These are phyloP conservation scores for Lasaia peninsularis DNA, from an alignment of 1,140 invertebrate genomes.

Conservation along the genomic window DNA sequence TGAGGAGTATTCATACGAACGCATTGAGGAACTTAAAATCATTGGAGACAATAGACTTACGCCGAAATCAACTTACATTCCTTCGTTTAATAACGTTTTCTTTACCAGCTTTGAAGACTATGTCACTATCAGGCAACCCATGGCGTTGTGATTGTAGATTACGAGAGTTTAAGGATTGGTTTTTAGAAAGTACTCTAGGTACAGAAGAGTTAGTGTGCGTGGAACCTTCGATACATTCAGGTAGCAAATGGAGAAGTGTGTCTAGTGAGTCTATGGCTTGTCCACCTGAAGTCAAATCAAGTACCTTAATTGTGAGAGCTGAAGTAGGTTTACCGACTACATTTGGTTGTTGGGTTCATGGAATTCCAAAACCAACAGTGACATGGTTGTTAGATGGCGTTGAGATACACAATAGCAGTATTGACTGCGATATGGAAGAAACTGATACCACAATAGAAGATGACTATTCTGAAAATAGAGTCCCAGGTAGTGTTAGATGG, in stretches of 20 bases:
- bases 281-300: conserved; percentile 63
- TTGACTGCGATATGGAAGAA: conserved; percentile 70
- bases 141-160: conserved; percentile 93
- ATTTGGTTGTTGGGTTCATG: conserved; percentile 87
- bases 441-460: conserved; percentile 56
- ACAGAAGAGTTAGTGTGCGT: conserved; percentile 65
- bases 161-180: conserved; percentile 88
- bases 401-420: conserved; percentile 59
- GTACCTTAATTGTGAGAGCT: conserved; percentile 64
- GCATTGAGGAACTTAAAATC: conserved; percentile 77
- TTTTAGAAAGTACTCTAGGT: conserved; percentile 80
- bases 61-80: conserved; percentile 71
- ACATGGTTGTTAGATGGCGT: conserved; percentile 89
- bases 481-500: conserved; percentile 66
- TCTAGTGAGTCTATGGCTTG: conserved; percentile 64
- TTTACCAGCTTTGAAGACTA: conserved; percentile 81
- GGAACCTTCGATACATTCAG: conserved; percentile 59
- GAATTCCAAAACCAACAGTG: conserved; percentile 89
- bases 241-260: conserved; percentile 63
- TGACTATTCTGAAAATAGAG: conserved; percentile 54
- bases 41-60: conserved; percentile 68
- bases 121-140: conserved; percentile 90
- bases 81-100: conserved; percentile 67
- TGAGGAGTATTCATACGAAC: conserved; percentile 83
- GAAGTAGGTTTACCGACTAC: conserved; percentile 75